These are phyloP conservation scores for Uropsilus gracilis DNA, from an alignment of 2,113 vertebrate genomes.

Conservation along the genomic window DNA sequence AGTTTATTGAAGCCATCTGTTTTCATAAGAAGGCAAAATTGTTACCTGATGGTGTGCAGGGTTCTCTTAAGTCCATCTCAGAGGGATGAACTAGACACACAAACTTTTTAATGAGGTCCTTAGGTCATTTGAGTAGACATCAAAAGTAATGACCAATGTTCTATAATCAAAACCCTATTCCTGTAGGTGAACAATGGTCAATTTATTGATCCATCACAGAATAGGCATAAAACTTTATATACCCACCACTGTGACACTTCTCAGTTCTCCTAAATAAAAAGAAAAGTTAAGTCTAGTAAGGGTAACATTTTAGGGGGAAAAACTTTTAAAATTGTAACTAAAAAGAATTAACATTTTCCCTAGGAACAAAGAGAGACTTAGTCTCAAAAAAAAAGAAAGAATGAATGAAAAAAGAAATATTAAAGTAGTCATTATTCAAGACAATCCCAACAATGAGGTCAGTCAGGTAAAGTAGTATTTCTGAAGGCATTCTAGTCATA, in stretches of 20 bases:
- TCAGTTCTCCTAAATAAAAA: neutral
- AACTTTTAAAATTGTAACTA: conserved; percentile 27
- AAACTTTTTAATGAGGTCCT: conserved; percentile 15
- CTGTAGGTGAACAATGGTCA: neutral
- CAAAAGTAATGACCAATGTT: neutral
- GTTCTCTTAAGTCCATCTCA: conserved; percentile 14
- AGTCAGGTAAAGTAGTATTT: conserved; percentile 71
- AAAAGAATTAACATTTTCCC: no score
- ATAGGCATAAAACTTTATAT: neutral
- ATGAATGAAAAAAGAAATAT: no score
- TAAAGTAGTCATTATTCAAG: conserved; percentile 49
- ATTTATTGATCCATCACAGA: neutral
- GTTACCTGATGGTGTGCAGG: neutral
- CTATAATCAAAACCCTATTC: neutral
- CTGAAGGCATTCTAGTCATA: conserved; percentile 72
- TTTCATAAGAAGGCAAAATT: conserved; percentile 45
- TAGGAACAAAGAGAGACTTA: no score
- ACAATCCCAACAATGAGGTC: conserved; percentile 53
- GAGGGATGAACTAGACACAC: neutral
- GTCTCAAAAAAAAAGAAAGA: no score
- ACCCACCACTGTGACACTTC: neutral
- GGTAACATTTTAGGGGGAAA: neutral
- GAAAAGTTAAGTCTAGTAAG: neutral
- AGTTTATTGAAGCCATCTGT: conserved; percentile 48
- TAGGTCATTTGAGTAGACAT: neutral